Evolutionary conservation across 2,888 invertebrate genomes (phyloP).

Genomic region (Luperina testacea): DNA sequence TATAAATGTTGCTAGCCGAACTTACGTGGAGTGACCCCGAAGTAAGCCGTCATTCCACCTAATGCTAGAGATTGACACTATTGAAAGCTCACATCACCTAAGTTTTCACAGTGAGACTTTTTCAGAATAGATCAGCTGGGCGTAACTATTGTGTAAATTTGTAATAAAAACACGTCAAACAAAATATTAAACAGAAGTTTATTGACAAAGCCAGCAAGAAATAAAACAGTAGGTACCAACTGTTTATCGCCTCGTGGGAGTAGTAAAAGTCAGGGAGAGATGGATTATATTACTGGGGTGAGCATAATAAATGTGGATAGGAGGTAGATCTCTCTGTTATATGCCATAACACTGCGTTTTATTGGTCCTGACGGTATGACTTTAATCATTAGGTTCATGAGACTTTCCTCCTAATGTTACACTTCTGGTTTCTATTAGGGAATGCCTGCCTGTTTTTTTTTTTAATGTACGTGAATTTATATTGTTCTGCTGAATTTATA

Average conservation of each 20-base stretch:
- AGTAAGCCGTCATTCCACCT: not conserved
- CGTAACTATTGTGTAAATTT: slow-evolving; percentile 1
- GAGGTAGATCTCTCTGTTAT: slow-evolving; percentile 11
- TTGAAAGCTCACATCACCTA: not conserved
- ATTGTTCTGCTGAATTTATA: not conserved
- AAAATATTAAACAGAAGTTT: slow-evolving; percentile 22
- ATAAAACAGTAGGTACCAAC: slow-evolving; percentile 24
- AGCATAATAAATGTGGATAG: slow-evolving; percentile 1
- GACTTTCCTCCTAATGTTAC: not conserved
- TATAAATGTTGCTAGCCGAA: not conserved
- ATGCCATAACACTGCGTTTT: slow-evolving; percentile 8
- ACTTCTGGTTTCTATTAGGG: not conserved
- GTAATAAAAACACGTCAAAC: slow-evolving; percentile 21
- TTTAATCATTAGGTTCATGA: slow-evolving; percentile 5
- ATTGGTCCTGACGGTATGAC: slow-evolving; percentile 11
- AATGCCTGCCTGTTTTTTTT: not conserved
- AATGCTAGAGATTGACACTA: not conserved
- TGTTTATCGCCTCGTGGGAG: slow-evolving; percentile 23
- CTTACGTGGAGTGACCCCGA: not conserved
- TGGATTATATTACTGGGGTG: slow-evolving; percentile 6
- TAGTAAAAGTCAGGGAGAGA: slow-evolving; percentile 40
- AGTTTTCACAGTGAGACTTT: not conserved
- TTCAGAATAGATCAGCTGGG: not conserved
- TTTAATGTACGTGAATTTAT: not conserved
- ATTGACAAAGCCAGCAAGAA: slow-evolving; percentile 15